A percentile compares a stretch with the other conserved stretches of the same genome.
These are phyloP conservation scores for Alexandromys fortis DNA, from an alignment of 2,113 vertebrate species.

Conservation along the genomic window DNA sequence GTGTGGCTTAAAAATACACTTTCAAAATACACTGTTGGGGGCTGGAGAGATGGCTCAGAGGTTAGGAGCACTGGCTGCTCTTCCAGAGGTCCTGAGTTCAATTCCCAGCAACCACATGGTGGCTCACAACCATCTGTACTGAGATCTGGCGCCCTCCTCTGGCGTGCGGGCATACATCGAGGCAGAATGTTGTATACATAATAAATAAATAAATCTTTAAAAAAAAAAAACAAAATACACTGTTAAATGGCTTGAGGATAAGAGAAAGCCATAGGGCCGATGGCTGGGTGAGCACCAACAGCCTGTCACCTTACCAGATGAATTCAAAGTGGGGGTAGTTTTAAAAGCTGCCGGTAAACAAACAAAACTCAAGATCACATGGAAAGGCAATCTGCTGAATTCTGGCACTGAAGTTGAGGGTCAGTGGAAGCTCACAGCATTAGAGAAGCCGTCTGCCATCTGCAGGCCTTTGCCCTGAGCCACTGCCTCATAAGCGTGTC, in stretches of 20 bases:
- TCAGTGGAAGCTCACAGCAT: neutral
- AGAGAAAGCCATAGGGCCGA: neutral
- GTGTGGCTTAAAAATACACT: neutral
- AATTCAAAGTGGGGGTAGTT: neutral
- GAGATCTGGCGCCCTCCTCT: no score
- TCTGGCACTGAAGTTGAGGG: neutral
- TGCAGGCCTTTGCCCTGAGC: neutral
- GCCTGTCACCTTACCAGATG: neutral
- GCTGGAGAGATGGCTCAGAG: no score
- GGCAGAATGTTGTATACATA: no score
- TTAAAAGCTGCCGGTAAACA: neutral
- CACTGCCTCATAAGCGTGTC: neutral
- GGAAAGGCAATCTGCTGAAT: neutral
- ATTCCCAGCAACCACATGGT: no score
- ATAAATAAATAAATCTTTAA: no score
- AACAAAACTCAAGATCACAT: neutral
- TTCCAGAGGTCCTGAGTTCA: no score
- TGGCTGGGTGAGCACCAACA: neutral
- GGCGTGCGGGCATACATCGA: no score
- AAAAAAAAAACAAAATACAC: neutral
- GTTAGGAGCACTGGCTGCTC: no score
- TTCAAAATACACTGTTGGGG: neutral
- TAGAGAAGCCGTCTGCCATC: neutral
- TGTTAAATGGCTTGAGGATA: neutral
- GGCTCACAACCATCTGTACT: no score